A percentile compares a stretch with the other conserved stretches of the same genome.
Conservation (phyloP, 2,113 vertebrate genomes). For the Halcyon senegalensis region DNA sequence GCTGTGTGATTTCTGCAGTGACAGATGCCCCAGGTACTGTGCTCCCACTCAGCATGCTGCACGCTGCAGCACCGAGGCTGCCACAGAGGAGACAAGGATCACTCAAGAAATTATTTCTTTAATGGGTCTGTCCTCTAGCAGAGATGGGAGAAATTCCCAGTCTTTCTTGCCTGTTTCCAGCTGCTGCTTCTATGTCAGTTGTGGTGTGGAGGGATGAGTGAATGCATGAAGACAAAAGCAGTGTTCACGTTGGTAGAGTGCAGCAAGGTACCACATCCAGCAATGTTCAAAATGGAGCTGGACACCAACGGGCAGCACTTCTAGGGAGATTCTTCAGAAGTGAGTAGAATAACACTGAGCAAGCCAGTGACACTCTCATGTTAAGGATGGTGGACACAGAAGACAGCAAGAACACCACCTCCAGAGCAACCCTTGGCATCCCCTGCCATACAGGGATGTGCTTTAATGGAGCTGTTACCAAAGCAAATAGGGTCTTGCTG, state of each 20-base stretch:
- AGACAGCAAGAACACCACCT: not conserved
- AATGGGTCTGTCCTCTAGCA: not conserved
- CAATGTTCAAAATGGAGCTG: not conserved
- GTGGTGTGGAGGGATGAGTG: not conserved
- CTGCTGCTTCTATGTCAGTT: not conserved
- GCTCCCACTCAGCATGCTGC: not conserved
- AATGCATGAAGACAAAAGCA: rapidly evolving
- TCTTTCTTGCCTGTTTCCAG: not conserved
- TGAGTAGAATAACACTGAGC: not conserved
- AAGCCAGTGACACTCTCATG: rapidly evolving
- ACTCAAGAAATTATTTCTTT: not conserved
- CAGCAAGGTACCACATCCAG: not conserved
- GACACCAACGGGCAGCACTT: not conserved
- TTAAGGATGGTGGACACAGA: not conserved
- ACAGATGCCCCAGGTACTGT: not conserved
- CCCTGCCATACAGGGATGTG: not conserved
- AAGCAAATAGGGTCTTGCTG: not conserved
- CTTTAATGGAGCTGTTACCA: not conserved
- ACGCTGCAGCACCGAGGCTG: not conserved
- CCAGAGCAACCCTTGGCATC: not conserved
- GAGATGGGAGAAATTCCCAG: not conserved
- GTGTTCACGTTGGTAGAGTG: not conserved
- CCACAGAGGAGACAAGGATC: not conserved
- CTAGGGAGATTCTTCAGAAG: not conserved
- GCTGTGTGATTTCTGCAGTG: not conserved